These are phyloP conservation scores for Hozukius guyotensis DNA, from an alignment of 2,797 vertebrate species.

Conservation along the genomic window DNA sequence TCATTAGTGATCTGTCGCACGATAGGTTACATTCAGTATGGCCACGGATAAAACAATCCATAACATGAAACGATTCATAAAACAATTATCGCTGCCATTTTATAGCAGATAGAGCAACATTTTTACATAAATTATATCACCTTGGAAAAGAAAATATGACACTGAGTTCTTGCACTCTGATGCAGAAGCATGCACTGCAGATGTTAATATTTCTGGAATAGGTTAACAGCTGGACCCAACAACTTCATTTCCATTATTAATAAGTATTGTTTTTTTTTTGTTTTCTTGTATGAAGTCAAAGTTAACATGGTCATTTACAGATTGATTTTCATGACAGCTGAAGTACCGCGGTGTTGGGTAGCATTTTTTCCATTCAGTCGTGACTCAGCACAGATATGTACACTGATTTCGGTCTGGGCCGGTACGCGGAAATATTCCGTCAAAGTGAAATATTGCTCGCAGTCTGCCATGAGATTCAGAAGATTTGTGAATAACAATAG, in stretches of 20 bases:
- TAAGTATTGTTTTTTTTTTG: neutral
- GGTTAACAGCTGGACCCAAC: conserved; percentile 34
- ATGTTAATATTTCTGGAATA: neutral
- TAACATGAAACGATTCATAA: conserved; percentile 65
- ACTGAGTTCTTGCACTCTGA: conserved; percentile 33
- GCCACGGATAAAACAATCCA: conserved; percentile 67
- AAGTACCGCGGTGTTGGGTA: neutral
- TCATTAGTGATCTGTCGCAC: conserved; percentile 83
- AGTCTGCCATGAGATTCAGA: conserved; percentile 19
- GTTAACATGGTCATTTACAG: conserved; percentile 51
- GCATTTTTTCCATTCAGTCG: neutral
- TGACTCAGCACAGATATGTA: neutral
- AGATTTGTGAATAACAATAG: neutral
- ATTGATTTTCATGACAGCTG: neutral
- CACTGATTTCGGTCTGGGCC: conserved; percentile 12
- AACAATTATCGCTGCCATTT: conserved; percentile 31
- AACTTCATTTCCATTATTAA: neutral
- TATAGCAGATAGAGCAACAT: conserved; percentile 37
- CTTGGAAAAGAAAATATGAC: conserved; percentile 30
- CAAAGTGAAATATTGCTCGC: conserved; percentile 16
- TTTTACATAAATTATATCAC: conserved; percentile 65
- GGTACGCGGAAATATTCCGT: neutral
- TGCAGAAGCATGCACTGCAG: conserved; percentile 64
- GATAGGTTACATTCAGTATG: conserved; percentile 82
- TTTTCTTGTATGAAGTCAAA: neutral